Conservation (phyloP, 2,888 invertebrate species). For the Monochamus alternatus region DNA sequence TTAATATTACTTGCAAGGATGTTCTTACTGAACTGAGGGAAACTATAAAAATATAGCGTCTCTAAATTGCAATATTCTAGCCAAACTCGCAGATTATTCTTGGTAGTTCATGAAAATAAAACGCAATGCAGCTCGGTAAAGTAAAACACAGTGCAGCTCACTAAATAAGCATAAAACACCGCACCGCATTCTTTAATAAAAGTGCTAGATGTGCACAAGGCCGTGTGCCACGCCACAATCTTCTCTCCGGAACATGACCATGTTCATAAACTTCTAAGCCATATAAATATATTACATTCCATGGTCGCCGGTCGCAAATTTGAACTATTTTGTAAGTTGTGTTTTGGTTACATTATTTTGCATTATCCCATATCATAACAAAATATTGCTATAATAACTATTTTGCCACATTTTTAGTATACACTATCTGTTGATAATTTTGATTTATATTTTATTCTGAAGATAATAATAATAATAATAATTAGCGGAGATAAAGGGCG, state of each 20-base stretch:
- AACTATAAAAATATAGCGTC: neutral
- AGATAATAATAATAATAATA: no score
- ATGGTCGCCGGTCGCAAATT: neutral
- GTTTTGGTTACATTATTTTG: no score
- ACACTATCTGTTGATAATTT: no score
- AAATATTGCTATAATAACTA: no score
- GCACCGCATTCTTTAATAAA: neutral
- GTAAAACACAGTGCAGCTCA: neutral
- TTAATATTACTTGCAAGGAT: no score
- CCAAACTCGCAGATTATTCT: neutral
- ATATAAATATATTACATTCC: neutral
- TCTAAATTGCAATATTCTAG: neutral
- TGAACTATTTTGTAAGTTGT: no score
- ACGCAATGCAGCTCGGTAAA: conserved; percentile 2
- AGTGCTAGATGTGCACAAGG: neutral
- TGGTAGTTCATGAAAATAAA: neutral
- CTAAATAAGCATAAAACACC: no score
- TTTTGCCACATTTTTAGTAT: no score
- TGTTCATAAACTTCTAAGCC: neutral
- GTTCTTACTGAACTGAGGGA: neutral
- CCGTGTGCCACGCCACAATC: conserved; percentile 2
- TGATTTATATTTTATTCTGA: no score
- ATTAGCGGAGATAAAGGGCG: no score
- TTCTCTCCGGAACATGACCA: neutral
- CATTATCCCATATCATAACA: no score